Evolutionary conservation across 2,888 invertebrate genomes (phyloP), one percentile per base, ranked within the genome.

Genomic region (Altica lythri): DNA sequence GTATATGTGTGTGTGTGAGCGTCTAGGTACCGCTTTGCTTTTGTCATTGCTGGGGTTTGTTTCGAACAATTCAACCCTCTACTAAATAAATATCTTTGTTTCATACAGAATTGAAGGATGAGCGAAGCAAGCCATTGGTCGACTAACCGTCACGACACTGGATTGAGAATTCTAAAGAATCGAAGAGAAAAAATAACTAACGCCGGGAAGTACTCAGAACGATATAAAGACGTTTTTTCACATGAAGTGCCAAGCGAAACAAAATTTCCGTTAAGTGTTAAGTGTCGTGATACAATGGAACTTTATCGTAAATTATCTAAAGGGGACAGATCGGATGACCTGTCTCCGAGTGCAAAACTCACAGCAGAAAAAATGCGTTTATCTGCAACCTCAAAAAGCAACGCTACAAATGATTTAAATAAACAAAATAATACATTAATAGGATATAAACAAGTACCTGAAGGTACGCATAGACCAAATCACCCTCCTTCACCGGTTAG

Each of bases 381-480:
- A 4, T 53, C 60, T 8, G 62, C 59, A 25, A 62, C 63, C 8
- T 64, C 61, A 37, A 69, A 67, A 40, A 40, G 32, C 53, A 74
- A 75, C 50, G 74, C 75, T 10, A 74, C 75, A 4, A 75, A 74
- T 57, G 75, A 76, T 55, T 61, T 73, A 13, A 75, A 75, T 59
- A 74, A 73, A 53, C 67, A 68, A 35, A 71, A 70, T 40, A 77
- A 83, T 10, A 80, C 82, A 59, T 67, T 81, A 2, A 80, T 81
- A 1, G 72, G 80, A 0, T 73, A 81, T 19, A 81, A 81, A 17
- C 77, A 79, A 13, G 79, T 81, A 35, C 79, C 80, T 0, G 82
- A 80, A 27, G 81, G 81, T 66, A 72, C 58, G 1, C 53, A 49
- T 12, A 66, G 60, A 53, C 78, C 42, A 75, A 74, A 64, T 42